Base-by-base conservation (phyloP, 2,797 vertebrate genomes). In the Adelosebastes latens region DNA sequence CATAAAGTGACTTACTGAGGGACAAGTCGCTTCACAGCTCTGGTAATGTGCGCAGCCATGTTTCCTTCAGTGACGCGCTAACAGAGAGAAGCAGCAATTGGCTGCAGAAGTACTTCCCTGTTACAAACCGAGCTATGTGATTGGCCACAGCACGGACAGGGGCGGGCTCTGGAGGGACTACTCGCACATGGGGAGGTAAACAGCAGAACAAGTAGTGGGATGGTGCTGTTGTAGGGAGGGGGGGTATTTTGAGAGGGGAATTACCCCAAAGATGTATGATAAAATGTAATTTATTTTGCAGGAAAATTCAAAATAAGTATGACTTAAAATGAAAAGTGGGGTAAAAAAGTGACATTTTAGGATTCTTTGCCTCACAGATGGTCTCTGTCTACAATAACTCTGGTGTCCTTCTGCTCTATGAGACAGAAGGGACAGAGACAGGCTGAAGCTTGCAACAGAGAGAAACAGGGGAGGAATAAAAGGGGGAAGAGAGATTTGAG, bases 21-120 rank as follows among this genome's bases (percentile, higher is more conserved):
- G 2, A 77, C 20, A 77, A 93, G 72, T 82, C 85, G 86, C 81
- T 78, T 92, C 76, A 81, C 80, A 32, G 89, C 72, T 81, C 87
- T 80, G 70, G 34, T 72, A 3, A 94, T 84, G 93, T 74, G 86
- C 75, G 93, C 92, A 90, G 96, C 96, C 95, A 96, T 96, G 76
- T 94, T 95, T 89, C 20, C 20, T 63, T 64, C 4, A 18, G 60
- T 85, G 72, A 89, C 83, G 82, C 67, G 31, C 14, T 1, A 27
- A 12, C 12, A 46, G 5, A 32, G 20, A 0, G 0, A 0, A 6
- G 22, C 79, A 4, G 22, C 64, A 3, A 96, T 96, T 96, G 96
- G 95, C 18, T 91, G n/a, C 14, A 4, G 5, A 2, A 13, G 27
- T 0, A 1, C 49, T 24, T 20, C 29, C 22, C 31, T 14, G 22